Evolutionary conservation across 2,888 invertebrate genomes (phyloP), one percentile per base, ranked within the genome.

Genomic region (Carabus problematicus): DNA sequence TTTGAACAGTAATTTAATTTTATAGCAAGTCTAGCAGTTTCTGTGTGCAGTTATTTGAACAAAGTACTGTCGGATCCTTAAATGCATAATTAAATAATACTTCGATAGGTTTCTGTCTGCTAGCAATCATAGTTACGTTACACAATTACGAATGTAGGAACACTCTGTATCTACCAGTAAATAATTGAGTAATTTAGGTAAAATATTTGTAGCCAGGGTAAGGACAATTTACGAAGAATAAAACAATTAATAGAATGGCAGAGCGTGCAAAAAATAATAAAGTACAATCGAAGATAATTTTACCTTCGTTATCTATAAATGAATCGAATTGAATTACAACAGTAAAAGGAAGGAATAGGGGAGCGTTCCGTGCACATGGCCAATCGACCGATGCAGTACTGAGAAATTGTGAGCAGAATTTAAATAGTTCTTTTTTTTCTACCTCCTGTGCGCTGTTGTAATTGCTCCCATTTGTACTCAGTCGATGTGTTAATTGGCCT

Each of bases 241-340:
- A 52, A 52, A 14, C 52, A 52, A 52, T 18, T 19, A 52, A 52
- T 52, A 52, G 52, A 52, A 18, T 9, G 16, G 52, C 14, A 7
- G 45, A 45, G 66, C 41, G 58, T 58, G 58, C 59, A 67, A 67
- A 67, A 54, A 67, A 60, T 67, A 67, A 67, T 67, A 59, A 67
- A 67, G 42, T 67, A 67, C 59, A 67, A 67, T 67, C 67, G 67
- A 60, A 67, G 67, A 67, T 67, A 67, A 67, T 67, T 61, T 67
- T 67, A 67, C 67, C 67, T 67, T 67, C 67, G 67, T 67, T 67
- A 67, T 67, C 67, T 67, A 67, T 67, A 67, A 67, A 67, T 67
- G 67, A 67, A 67, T 49, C 59, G 67, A 67, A 67, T 67, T 67
- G 67, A 67, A 67, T 60, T 67, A 67, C 67, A 59, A 58, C 58